Conservation (phyloP, 2,888 invertebrate genomes). For the Adela reaumurella region DNA sequence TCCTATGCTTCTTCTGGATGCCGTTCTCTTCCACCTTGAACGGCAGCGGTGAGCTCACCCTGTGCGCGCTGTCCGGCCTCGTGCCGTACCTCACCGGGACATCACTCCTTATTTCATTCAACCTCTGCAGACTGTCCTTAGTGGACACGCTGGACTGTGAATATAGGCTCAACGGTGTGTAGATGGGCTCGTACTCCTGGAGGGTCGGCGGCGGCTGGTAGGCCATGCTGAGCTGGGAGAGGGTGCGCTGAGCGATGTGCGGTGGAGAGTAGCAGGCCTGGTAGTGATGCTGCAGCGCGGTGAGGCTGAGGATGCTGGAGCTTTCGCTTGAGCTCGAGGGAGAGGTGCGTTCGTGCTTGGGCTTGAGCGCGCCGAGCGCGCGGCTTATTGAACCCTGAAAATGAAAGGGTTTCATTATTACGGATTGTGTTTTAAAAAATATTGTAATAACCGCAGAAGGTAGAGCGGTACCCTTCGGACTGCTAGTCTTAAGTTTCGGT, state of each 20-base stretch:
- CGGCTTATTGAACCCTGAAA: slow-evolving; percentile 69
- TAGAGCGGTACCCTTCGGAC: too few species aligned
- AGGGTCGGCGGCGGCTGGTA: slow-evolving; percentile 59
- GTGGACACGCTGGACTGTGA: slow-evolving; percentile 48
- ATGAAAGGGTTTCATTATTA: too few species aligned
- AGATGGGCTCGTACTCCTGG: slow-evolving; percentile 43
- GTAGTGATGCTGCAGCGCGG: slow-evolving; percentile 36
- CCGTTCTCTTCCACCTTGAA: slow-evolving; percentile 41
- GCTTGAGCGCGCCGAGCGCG: slow-evolving; percentile 66
- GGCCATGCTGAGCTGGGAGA: slow-evolving; percentile 57
- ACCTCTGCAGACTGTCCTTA: slow-evolving; percentile 41
- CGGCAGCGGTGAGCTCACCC: slow-evolving; percentile 48
- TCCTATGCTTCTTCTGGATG: slow-evolving; percentile 56
- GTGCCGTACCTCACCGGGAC: slow-evolving; percentile 32
- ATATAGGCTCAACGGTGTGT: slow-evolving; percentile 43
- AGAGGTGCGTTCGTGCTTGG: slow-evolving; percentile 60
- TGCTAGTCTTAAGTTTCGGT: too few species aligned
- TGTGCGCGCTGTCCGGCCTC: slow-evolving; percentile 40
- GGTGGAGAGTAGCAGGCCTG: slow-evolving; percentile 49
- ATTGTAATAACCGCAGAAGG: too few species aligned
- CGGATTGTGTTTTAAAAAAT: too few species aligned
- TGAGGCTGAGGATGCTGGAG: slow-evolving; percentile 54
- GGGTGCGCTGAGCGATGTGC: slow-evolving; percentile 50
- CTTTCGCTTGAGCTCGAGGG: slow-evolving; percentile 66
- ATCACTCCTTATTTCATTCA: slow-evolving; percentile 41